phyloP scores from a whole-genome alignment of 2,797 vertebrate genomes.

The Lagorchestes hirsutus region DNA sequence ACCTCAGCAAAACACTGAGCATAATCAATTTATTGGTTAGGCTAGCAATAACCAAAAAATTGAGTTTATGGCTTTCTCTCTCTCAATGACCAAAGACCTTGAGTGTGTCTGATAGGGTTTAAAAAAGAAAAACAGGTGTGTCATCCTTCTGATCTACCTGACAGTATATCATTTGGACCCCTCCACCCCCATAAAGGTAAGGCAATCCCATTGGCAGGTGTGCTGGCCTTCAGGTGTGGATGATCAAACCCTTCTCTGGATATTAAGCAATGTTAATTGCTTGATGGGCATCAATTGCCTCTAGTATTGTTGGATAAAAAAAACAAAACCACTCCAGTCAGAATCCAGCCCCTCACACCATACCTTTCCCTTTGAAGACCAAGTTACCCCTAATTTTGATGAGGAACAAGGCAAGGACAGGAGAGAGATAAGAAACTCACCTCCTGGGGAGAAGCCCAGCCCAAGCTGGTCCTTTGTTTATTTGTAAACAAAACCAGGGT shows the following conservation, averaged over 20 bases:
- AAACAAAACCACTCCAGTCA: not conserved
- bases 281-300: not conserved
- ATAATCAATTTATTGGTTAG: not conserved
- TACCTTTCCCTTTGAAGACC: not conserved
- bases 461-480: not conserved
- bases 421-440: not conserved
- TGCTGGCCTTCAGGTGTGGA: not conserved
- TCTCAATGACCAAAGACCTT: too few relatives aligned
- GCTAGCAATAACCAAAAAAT: not conserved
- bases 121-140: too few relatives aligned
- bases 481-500: not conserved
- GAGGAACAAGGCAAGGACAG: not conserved
- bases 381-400: not conserved
- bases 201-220: not conserved
- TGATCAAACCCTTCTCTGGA: not conserved
- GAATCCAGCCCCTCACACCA: fast-evolving
- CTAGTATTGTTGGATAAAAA: not conserved
- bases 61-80: not conserved
- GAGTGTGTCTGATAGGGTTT: not conserved
- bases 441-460: not conserved
- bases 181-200: not conserved
- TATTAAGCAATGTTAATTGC: not conserved
- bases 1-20: not conserved
- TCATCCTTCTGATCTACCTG: not conserved
- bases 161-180: not conserved